Conservation (phyloP, 2,888 invertebrate genomes). For the Zonitis immaculata region DNA sequence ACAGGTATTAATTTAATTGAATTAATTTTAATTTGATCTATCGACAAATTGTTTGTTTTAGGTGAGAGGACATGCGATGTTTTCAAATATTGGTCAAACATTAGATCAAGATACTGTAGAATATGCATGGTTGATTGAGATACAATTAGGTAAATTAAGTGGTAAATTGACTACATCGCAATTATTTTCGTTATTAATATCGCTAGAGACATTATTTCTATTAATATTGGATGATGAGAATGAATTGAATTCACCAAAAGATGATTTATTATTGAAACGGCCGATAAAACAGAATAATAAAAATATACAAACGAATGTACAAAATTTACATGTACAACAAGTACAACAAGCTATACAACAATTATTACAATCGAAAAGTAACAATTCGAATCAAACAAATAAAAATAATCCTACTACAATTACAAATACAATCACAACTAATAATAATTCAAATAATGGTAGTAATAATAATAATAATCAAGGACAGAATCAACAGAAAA, state of each 20-base stretch:
- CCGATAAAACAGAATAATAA: constrained; percentile 47
- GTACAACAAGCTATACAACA: constrained; percentile 38
- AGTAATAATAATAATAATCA: too few relatives aligned
- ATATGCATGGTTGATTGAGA: constrained; percentile 95
- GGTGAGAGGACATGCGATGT: constrained; percentile 93
- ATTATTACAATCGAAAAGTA: constrained; percentile 36
- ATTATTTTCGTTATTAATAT: constrained; percentile 80
- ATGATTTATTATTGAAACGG: constrained; percentile 61
- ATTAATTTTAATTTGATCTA: neutral
- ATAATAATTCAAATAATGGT: too few relatives aligned
- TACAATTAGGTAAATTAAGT: constrained; percentile 88
- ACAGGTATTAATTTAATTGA: constrained; percentile 55
- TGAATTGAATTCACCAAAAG: constrained; percentile 76
- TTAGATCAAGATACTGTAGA: constrained; percentile 93
- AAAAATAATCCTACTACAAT: too few relatives aligned
- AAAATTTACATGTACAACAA: constrained; percentile 38
- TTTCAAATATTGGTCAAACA: constrained; percentile 85
- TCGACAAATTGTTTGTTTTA: too few relatives aligned
- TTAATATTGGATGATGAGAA: constrained; percentile 88
- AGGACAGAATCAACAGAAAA: constrained; percentile 14
- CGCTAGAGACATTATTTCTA: constrained; percentile 82
- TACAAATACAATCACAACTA: too few relatives aligned
- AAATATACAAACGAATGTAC: constrained; percentile 23
- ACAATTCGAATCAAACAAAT: constrained; percentile 25
- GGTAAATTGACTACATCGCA: constrained; percentile 88